phyloP scores from a whole-genome alignment of 2,888 invertebrate species.

The Epinotia bilunana region DNA sequence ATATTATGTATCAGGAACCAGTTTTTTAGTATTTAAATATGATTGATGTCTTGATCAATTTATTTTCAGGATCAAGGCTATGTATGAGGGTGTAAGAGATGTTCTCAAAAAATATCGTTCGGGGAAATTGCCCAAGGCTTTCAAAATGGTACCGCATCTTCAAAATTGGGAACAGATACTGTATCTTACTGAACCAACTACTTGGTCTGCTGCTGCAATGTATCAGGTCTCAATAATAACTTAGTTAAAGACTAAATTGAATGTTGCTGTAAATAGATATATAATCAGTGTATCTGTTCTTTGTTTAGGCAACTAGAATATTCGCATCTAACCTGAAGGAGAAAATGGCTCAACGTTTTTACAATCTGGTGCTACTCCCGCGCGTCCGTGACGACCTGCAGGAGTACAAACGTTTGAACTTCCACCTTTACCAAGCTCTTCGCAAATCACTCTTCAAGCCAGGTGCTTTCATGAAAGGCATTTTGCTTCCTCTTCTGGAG shows the following conservation, averaged over 20 bases:
- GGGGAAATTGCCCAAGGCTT: slow-evolving; percentile 98
- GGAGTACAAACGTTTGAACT: slow-evolving; percentile 97
- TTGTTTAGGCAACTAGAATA: slow-evolving; percentile 91
- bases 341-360: slow-evolving; percentile 98
- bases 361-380: slow-evolving; percentile 96
- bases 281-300: slow-evolving; percentile 18
- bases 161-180: slow-evolving; percentile 97
- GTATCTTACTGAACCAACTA: slow-evolving; percentile 94
- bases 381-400: slow-evolving; percentile 97
- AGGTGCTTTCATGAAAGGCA: slow-evolving; percentile 98
- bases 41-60: not conserved
- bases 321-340: slow-evolving; percentile 99
- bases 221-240: slow-evolving; percentile 86
- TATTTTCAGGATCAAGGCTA: slow-evolving; percentile 86
- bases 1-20: not conserved
- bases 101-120: slow-evolving; percentile 95
- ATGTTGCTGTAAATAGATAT: not conserved
- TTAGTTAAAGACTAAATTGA: not conserved
- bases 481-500: slow-evolving; percentile 89
- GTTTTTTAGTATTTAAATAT: not conserved
- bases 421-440: slow-evolving; percentile 97
- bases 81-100: slow-evolving; percentile 96
- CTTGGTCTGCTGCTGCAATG: slow-evolving; percentile 99
- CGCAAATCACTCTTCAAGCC: slow-evolving; percentile 98
- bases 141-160: slow-evolving; percentile 97